Evolutionary conservation across 2,113 vertebrate species (phyloP), one percentile per base, ranked within the genome.

Genomic region (Phylloscopus trochilus): DNA sequence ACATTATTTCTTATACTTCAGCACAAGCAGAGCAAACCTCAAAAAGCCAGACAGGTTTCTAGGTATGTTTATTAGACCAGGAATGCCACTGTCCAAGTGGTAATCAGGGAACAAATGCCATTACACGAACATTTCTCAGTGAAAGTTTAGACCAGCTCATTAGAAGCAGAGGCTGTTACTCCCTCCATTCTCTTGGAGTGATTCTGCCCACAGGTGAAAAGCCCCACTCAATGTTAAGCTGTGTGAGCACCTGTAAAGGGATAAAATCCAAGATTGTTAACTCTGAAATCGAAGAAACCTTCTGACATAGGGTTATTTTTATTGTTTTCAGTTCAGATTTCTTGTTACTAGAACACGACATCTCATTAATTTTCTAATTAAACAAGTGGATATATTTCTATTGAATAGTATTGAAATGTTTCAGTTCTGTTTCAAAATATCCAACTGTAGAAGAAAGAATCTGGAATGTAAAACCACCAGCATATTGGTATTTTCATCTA

Each of bases 131-230:
- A 17, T 93, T 79, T 85, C 53, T 77, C 83, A 75, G 55, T 66
- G 92, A 95, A 83, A 67, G 85, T 85, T 88, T 55, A 59, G 59
- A 93, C 26, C 67, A 97, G 91, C 89, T 93, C 85, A 47, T 80
- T 73, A 14, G 24, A 72, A 76, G 44, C 46, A 26, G 47, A 53
- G 28, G 51, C 70, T 52, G 15, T 52, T 77, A 88, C 88, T 97
- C 69, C 85, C 90, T 98, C 99, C 99, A 99, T 62, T 97, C 92
- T 63, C 98, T 98, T 33, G 99, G 99, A 79, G 97, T 98, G 55
- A 99, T 8, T 97, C 94, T 99, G 83, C 99, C 98, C 27, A 99
- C 83, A 17, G 99, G 99, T 27, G 99, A 99, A 70, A 99, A 12
- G 94, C 99, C 99, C 99, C 99, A 99, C 59, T 93, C 90, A 10